A percentile compares a stretch with the other conserved stretches of the same genome.
Evolutionary conservation across 2,888 invertebrate species (phyloP).

Genomic region (Dicyrtomina minuta): DNA sequence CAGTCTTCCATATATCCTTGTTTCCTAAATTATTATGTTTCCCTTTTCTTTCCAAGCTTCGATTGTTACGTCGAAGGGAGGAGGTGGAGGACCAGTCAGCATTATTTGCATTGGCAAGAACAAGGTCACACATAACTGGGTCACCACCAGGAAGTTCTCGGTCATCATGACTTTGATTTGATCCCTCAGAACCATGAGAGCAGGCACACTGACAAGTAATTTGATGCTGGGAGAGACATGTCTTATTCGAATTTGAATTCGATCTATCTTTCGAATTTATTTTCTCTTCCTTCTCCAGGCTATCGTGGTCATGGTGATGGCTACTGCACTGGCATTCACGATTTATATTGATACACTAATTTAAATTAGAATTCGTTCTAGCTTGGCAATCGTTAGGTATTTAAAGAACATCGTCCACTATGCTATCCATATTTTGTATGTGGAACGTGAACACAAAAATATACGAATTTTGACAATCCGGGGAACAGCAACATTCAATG

Average conservation of each 20-base stretch:
- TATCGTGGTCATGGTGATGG: slow-evolving; percentile 38
- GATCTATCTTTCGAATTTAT: slow-evolving; percentile 13
- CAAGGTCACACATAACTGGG: slow-evolving; percentile 51
- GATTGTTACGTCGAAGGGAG: slow-evolving; percentile 34
- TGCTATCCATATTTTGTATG: too few relatives aligned
- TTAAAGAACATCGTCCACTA: too few relatives aligned
- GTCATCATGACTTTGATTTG: slow-evolving; percentile 19
- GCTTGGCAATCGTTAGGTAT: too few relatives aligned
- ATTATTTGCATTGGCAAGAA: slow-evolving; percentile 46
- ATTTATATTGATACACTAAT: too few relatives aligned
- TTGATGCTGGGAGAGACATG: slow-evolving; percentile 41
- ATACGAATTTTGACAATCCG: too few relatives aligned
- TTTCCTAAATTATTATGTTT: too few relatives aligned
- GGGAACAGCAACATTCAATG: too few relatives aligned
- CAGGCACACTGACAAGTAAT: slow-evolving; percentile 51
- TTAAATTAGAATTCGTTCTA: too few relatives aligned
- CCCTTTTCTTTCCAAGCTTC: slow-evolving; percentile 48
- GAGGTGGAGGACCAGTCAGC: slow-evolving; percentile 25
- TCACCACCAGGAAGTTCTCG: slow-evolving; percentile 35
- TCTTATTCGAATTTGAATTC: too few relatives aligned
- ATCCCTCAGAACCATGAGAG: slow-evolving; percentile 37
- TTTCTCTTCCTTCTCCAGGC: slow-evolving; percentile 2
- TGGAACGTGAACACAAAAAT: too few relatives aligned
- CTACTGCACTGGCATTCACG: slow-evolving; percentile 1
- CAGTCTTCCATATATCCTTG: slow-evolving; percentile 47